Percentiles rank a stretch among this genome's conserved stretches.
Evolutionary conservation across 2,888 invertebrate genomes (phyloP).

Genomic region (Tridacna gigas): DNA sequence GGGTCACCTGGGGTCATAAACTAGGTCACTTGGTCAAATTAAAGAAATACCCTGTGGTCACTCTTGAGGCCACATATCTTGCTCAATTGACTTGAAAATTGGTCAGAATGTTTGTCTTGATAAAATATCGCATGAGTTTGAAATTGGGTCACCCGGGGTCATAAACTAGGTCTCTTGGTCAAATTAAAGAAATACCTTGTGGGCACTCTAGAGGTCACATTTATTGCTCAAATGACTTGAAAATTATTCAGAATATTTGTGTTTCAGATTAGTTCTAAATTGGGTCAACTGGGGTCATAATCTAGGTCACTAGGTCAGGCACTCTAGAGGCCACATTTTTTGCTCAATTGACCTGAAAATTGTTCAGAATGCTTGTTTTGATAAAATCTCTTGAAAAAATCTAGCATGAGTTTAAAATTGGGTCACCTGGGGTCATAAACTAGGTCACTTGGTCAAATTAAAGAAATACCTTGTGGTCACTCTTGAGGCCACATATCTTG

Average conservation of each 20-base stretch:
- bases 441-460: not conserved
- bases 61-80: not conserved
- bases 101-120: not conserved
- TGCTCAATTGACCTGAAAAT: not conserved
- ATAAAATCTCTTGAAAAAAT: no score
- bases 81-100: not conserved
- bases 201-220: not conserved
- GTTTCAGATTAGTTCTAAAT: not conserved
- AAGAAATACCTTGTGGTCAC: not conserved
- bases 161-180: not conserved
- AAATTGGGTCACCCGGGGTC: not conserved
- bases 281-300: not conserved
- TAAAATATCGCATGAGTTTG: not conserved
- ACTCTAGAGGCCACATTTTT: not conserved
- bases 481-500: not conserved
- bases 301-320: not conserved
- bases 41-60: not conserved
- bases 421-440: not conserved
- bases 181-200: not conserved
- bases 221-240: not conserved
- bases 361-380: not conserved
- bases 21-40: not conserved
- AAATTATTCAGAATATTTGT: not conserved
- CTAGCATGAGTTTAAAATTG: not conserved
- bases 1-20: not conserved